Conservation (phyloP, 2,888 invertebrate species). For the Aspidapion aeneum region DNA sequence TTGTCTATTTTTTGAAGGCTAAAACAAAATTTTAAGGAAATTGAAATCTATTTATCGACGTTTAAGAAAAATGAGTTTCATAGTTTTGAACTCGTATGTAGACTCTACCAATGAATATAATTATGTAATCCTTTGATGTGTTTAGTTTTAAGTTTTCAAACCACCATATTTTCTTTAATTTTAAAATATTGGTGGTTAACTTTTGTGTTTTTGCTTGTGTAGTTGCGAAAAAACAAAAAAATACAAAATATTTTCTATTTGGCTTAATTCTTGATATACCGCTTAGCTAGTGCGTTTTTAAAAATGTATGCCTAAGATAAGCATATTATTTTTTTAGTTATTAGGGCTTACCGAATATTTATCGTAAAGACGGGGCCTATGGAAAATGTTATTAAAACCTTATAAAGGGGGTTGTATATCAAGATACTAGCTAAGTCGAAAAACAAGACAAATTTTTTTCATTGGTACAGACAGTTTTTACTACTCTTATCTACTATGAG, state of each 20-base stretch:
- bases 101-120: slow-evolving; percentile 38
- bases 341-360: no score
- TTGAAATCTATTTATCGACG: neutral
- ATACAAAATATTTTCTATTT: neutral
- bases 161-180: neutral
- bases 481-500: slow-evolving; percentile 35
- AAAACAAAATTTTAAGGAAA: slow-evolving; percentile 13
- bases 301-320: neutral
- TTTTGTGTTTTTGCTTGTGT: neutral
- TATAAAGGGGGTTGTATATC: neutral
- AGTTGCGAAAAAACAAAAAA: no score
- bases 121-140: slow-evolving; percentile 15
- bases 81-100: slow-evolving; percentile 33
- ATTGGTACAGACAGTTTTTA: slow-evolving; percentile 37
- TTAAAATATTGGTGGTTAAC: neutral
- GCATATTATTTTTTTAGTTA: neutral
- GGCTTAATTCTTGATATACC: neutral
- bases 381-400: no score
- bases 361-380: no score
- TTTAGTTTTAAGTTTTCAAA: slow-evolving; percentile 2
- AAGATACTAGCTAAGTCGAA: slow-evolving; percentile 14
- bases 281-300: neutral
- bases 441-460: slow-evolving; percentile 27
- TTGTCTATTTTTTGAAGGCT: neutral
- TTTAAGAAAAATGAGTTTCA: neutral